Evolutionary conservation across 2,797 vertebrate genomes (phyloP), one percentile per base, ranked within the genome.

Genomic region (Eulemur albifrons): DNA sequence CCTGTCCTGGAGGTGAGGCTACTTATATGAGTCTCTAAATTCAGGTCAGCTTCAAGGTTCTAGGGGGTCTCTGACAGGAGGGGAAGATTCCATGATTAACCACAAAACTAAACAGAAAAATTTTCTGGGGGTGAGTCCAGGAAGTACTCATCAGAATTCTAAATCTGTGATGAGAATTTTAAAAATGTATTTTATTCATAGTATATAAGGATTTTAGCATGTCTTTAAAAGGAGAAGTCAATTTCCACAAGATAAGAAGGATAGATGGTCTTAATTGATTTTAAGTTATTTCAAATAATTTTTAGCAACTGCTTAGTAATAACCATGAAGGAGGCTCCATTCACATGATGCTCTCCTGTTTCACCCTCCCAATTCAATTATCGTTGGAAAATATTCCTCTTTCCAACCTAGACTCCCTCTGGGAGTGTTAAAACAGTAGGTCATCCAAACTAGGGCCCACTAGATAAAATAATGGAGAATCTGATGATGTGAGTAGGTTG

Each of bases 281-380:
- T 94, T 88, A 95, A 96, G 88, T 97, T 95, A 93, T 95, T 95
- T 96, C 80, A 95, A 96, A 97, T 95, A 96, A 97, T 94, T 95
- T 95, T 96, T 95, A 95, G 95, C 89, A 95, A 95, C 95, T 93
- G 70, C 75, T 97, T 93, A 81, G 50, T 96, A 96, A 97, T 90
- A 96, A 97, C 94, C 94, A 95, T 96, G 96, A 97, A 97, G 92
- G 76, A 93, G 80, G 11, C 48, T 97, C 83, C 94, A 93, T 63
- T 93, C 89, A 97, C 69, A 94, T 73, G 86, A 92, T 79, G 96
- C 80, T 98, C 94, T 98, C 93, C 69, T 95, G 83, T 97, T 97
- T 97, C 93, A 96, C 93, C 84, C 35, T 93, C 38, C 96, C 92
- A 97, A 97, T 96, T 97, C 93, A 97, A 98, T 98, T 97, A 96